Percentiles rank a stretch among this genome's conserved stretches.
Conservation (phyloP, 2,888 invertebrate species). For the Uloborus plumipes region DNA sequence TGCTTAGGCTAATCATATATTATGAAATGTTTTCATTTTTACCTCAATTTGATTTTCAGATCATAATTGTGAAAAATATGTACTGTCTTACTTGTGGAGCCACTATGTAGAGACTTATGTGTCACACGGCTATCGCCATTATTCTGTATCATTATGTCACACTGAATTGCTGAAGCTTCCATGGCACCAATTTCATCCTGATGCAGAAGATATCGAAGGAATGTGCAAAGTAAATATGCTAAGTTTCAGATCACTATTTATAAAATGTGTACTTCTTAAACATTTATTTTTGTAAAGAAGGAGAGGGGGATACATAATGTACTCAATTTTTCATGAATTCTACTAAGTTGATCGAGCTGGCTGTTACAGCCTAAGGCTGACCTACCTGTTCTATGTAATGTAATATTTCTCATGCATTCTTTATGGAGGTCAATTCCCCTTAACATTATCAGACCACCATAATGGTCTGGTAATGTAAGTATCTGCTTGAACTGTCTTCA, state of each 20-base stretch:
- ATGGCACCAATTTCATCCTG: conserved; percentile 52
- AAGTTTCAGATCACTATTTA: background rate
- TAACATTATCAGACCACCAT: too few species aligned
- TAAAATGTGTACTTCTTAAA: background rate
- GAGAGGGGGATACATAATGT: background rate
- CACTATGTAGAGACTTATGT: conserved; percentile 43
- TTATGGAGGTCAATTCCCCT: too few species aligned
- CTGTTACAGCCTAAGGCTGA: too few species aligned
- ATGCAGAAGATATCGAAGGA: conserved; percentile 42
- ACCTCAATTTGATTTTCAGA: conserved; percentile 5
- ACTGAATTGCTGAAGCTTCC: conserved; percentile 33
- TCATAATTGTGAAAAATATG: conserved; percentile 20
- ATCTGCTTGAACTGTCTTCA: too few species aligned
- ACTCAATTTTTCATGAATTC: background rate
- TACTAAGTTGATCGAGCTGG: background rate
- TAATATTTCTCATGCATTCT: too few species aligned
- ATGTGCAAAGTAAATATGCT: conserved; percentile 49
- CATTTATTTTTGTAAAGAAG: background rate
- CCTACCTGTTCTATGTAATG: too few species aligned
- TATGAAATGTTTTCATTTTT: background rate
- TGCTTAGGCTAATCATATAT: too few species aligned
- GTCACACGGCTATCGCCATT: conserved; percentile 25
- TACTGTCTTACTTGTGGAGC: conserved; percentile 40
- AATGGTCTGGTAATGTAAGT: too few species aligned
- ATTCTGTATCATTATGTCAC: conserved; percentile 40